A percentile compares a stretch with the other conserved stretches of the same genome.
phyloP scores from a whole-genome alignment of 2,888 invertebrate species.

The Scrobipalpa costella region DNA sequence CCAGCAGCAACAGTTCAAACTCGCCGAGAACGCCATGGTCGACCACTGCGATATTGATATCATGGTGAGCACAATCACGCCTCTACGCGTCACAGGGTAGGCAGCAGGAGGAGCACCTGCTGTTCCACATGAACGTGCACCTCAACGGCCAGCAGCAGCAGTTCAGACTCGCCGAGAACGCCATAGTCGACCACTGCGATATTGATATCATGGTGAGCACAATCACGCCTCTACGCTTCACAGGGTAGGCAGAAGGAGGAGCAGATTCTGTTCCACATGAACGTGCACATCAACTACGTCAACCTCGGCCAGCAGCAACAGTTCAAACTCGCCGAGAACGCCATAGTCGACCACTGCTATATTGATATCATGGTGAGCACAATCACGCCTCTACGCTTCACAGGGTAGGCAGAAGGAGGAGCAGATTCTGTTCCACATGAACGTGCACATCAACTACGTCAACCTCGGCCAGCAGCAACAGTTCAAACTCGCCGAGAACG shows the following conservation, averaged over 20 bases:
- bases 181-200: conserved; percentile 39
- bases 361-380: conserved; percentile 44
- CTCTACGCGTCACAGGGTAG: too few species aligned
- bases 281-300: conserved; percentile 47
- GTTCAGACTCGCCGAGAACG: conserved; percentile 29
- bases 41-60: conserved; percentile 41
- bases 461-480: not conserved
- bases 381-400: too few species aligned
- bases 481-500: conserved; percentile 29
- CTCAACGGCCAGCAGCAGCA: not conserved
- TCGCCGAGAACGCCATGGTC: conserved; percentile 35
- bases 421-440: conserved; percentile 61
- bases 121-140: too few species aligned
- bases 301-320: not conserved
- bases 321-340: conserved; percentile 29
- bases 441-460: conserved; percentile 47
- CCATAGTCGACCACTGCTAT: conserved; percentile 39
- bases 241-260: conserved; percentile 46
- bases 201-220: conserved; percentile 44
- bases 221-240: not conserved
- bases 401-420: too few species aligned
- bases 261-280: conserved; percentile 60
- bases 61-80: conserved; percentile 46
- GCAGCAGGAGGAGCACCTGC: too few species aligned
- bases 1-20: not conserved